These are phyloP conservation scores for Lathamus discolor DNA, from an alignment of 2,113 vertebrate species.

Conservation along the genomic window DNA sequence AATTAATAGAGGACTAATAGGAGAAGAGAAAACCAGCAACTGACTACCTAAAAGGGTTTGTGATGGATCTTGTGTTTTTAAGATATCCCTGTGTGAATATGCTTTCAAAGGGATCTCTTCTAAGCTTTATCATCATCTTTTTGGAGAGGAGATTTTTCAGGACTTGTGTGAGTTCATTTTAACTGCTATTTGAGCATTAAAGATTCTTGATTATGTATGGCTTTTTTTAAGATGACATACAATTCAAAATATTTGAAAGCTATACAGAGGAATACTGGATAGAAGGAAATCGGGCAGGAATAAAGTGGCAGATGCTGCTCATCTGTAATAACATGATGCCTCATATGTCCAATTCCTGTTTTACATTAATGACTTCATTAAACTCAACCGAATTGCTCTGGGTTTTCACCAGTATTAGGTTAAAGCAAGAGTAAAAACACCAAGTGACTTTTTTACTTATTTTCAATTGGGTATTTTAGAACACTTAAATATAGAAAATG, in stretches of 20 bases:
- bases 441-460: background rate
- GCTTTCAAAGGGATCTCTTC: conserved; percentile 76
- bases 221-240: background rate
- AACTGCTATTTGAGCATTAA: conserved; percentile 72
- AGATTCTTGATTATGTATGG: conserved; percentile 67
- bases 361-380: background rate
- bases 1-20: background rate
- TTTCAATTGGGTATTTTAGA: background rate
- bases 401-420: background rate
- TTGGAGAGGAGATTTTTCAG: conserved; percentile 75
- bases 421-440: background rate
- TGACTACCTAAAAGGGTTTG: background rate
- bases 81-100: conserved; percentile 60
- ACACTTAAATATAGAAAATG: background rate
- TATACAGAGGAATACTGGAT: background rate
- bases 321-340: background rate
- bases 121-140: conserved; percentile 76
- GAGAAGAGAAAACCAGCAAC: background rate
- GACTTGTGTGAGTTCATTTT: conserved; percentile 75
- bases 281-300: background rate
- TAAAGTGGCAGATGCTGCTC: background rate
- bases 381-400: background rate
- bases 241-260: background rate
- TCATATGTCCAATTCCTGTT: background rate
- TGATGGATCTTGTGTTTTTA: background rate